A percentile compares a stretch with the other conserved stretches of the same genome.
phyloP scores from a whole-genome alignment of 2,797 vertebrate genomes.

The Garrulus glandarius region DNA sequence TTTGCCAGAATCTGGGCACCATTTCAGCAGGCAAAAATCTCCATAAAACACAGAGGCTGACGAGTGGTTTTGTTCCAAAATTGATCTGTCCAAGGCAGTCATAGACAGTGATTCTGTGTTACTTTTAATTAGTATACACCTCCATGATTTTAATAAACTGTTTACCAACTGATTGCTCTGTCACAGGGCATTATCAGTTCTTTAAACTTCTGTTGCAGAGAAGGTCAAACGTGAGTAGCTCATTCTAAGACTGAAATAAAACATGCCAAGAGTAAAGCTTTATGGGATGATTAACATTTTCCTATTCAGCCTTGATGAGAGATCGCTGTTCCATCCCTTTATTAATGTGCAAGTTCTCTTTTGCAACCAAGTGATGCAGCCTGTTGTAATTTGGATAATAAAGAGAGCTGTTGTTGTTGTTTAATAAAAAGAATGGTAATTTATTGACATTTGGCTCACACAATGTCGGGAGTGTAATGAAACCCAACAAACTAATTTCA shows the following conservation, averaged over 20 bases:
- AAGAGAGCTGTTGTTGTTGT: constrained; percentile 8
- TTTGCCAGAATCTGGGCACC: not conserved
- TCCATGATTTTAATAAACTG: constrained; percentile 2
- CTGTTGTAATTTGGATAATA: constrained; percentile 27
- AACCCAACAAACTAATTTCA: constrained; percentile 37
- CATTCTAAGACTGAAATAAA: constrained; percentile 12
- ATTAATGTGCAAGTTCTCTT: constrained; percentile 8
- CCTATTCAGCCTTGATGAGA: constrained; percentile 21
- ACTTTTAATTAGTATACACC: constrained; percentile 20
- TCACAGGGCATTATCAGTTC: not conserved
- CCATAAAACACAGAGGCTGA: not conserved
- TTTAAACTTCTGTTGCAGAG: not conserved
- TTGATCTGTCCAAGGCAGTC: not conserved
- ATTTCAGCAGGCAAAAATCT: not conserved
- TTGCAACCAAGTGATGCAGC: not conserved
- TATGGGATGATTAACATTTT: constrained; percentile 44
- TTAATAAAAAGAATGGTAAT: constrained; percentile 65
- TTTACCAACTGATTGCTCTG: not conserved
- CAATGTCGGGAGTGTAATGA: constrained; percentile 34
- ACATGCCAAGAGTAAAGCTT: not conserved
- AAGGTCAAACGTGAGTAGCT: constrained; percentile 34
- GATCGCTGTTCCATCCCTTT: constrained; percentile 16
- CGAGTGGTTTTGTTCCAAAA: not conserved
- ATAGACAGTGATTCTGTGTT: not conserved
- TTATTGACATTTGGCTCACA: constrained; percentile 60